These are phyloP conservation scores for Bombus consobrinus DNA, from an alignment of 1,140 invertebrate species.

Conservation along the genomic window DNA sequence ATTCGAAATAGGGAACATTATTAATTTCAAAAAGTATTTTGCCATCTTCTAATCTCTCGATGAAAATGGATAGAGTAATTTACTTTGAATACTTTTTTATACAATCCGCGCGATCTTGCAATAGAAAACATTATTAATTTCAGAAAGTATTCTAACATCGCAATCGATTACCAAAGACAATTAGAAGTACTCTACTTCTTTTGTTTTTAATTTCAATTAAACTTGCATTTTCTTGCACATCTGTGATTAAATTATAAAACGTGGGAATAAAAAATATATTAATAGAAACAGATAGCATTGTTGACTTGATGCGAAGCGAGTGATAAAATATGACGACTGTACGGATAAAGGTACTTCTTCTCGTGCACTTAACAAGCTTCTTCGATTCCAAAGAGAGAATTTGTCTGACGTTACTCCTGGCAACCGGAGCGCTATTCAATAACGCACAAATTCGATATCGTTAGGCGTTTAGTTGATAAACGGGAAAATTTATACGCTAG, in stretches of 20 bases:
- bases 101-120: too few species aligned
- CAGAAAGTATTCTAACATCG: too few species aligned
- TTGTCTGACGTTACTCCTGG: not conserved
- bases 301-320: not conserved
- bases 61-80: too few species aligned
- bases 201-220: not conserved
- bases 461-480: constrained; percentile 10
- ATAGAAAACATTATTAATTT: too few species aligned
- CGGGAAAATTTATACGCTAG: constrained; percentile 4
- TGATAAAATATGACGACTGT: not conserved
- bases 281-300: not conserved
- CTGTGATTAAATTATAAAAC: too few species aligned
- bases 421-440: not conserved
- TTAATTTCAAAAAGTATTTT: too few species aligned
- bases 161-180: not conserved
- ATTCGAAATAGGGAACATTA: too few species aligned
- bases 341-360: not conserved
- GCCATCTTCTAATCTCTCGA: too few species aligned
- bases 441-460: constrained; percentile 21
- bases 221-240: not conserved
- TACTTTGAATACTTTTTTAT: too few species aligned
- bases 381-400: not conserved
- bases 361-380: constrained; percentile 2
- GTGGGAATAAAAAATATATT: not conserved
- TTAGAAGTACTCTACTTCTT: not conserved